A percentile compares a stretch with the other conserved stretches of the same genome.
Evolutionary conservation across 2,797 vertebrate genomes (phyloP).

Genomic region (Meriones psammophilus): DNA sequence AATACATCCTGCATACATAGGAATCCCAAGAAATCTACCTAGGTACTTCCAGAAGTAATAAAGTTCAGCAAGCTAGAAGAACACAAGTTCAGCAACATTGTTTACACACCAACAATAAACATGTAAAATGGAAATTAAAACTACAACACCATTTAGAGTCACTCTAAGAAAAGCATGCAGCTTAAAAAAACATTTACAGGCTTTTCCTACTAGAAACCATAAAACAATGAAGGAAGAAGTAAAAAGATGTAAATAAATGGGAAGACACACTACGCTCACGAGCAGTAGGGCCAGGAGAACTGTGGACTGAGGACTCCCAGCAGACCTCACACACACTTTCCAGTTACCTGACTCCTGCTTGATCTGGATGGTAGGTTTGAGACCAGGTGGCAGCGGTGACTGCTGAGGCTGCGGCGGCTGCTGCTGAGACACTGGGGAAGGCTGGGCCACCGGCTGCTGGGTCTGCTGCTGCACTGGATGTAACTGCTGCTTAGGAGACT

Average conservation of each 20-base stretch:
- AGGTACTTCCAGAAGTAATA: background rate
- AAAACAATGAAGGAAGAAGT: slow-evolving; percentile 16
- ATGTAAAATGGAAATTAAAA: background rate
- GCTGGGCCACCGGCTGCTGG: slow-evolving; percentile 87
- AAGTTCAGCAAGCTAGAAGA: background rate
- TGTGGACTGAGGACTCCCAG: background rate
- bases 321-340: slow-evolving; percentile 35
- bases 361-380: slow-evolving; percentile 99
- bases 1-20: background rate
- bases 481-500: slow-evolving; percentile 92
- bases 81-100: background rate
- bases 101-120: background rate
- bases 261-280: background rate
- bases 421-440: slow-evolving; percentile 84
- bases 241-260: background rate
- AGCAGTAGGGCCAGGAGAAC: background rate
- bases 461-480: slow-evolving; percentile 89
- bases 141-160: background rate
- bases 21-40: slow-evolving; percentile 13
- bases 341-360: slow-evolving; percentile 98
- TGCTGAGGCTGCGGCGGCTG: slow-evolving; percentile 86
- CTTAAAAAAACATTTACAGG: background rate
- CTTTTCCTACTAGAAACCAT: background rate
- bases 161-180: background rate
- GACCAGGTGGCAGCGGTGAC: slow-evolving; percentile 88